Conservation (phyloP, 2,797 vertebrate species). For the Agapornis canus region DNA sequence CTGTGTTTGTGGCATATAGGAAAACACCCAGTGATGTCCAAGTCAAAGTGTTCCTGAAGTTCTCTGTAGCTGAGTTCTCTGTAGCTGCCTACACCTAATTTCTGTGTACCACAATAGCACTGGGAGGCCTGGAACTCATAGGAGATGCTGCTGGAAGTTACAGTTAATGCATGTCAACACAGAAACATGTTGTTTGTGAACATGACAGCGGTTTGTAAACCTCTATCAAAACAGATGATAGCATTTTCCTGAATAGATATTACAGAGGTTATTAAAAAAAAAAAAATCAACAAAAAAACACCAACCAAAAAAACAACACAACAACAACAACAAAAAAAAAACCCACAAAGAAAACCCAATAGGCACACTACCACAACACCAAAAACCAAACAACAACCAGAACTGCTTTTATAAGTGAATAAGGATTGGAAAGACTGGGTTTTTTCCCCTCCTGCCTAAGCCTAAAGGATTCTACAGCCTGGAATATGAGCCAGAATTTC, state of each 20-base stretch:
- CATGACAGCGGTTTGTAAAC: neutral
- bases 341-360: neutral
- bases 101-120: neutral
- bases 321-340: too few relatives aligned
- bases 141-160: neutral
- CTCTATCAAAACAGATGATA: neutral
- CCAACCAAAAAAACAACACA: too few relatives aligned
- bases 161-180: neutral
- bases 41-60: neutral
- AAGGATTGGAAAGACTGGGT: neutral
- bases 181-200: neutral
- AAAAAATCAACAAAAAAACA: too few relatives aligned
- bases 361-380: neutral
- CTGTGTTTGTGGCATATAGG: neutral
- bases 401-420: rapidly evolving
- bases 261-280: neutral
- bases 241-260: neutral
- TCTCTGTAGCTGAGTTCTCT: neutral
- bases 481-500: neutral
- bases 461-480: neutral
- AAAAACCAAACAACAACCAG: neutral
- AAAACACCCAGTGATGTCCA: neutral
- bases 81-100: neutral
- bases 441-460: neutral
- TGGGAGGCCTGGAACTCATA: neutral